phyloP scores from a whole-genome alignment of 2,797 vertebrate genomes.

The Macropus fuliginosus region DNA sequence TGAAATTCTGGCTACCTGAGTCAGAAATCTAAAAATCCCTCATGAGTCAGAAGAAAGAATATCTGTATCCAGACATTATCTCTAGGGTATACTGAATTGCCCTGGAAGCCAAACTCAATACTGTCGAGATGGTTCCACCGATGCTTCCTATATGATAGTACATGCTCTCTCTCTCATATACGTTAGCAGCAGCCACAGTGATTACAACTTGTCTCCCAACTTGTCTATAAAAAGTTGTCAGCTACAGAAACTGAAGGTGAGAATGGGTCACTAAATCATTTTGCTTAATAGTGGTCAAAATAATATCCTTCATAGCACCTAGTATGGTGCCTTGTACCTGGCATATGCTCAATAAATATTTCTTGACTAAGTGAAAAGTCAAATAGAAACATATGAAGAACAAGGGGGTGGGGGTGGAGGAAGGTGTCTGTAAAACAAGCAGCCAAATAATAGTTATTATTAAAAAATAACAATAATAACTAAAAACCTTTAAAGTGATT shows the following conservation, averaged over 20 bases:
- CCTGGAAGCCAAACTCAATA: not conserved
- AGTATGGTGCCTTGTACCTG: not conserved
- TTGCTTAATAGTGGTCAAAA: not conserved
- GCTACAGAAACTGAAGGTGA: constrained; percentile 5
- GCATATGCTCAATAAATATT: not conserved
- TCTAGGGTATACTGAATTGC: not conserved
- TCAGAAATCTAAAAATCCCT: not conserved
- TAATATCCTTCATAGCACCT: not conserved
- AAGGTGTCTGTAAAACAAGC: not conserved
- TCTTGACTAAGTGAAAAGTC: not conserved
- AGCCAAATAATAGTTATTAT: not conserved
- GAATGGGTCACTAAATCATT: not conserved
- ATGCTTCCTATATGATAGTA: not conserved
- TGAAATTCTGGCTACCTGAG: not conserved
- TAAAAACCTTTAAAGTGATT: not conserved
- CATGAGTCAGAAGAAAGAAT: not conserved
- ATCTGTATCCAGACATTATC: not conserved
- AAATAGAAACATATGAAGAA: constrained; percentile 5
- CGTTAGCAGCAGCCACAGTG: not conserved
- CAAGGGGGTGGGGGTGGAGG: not conserved
- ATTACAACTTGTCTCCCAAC: not conserved
- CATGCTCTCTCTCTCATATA: not conserved
- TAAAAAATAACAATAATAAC: not conserved
- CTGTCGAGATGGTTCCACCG: not conserved
- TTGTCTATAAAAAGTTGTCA: not conserved